Evolutionary conservation across 2,797 vertebrate genomes (phyloP).

Genomic region (Melopsittacus undulatus): DNA sequence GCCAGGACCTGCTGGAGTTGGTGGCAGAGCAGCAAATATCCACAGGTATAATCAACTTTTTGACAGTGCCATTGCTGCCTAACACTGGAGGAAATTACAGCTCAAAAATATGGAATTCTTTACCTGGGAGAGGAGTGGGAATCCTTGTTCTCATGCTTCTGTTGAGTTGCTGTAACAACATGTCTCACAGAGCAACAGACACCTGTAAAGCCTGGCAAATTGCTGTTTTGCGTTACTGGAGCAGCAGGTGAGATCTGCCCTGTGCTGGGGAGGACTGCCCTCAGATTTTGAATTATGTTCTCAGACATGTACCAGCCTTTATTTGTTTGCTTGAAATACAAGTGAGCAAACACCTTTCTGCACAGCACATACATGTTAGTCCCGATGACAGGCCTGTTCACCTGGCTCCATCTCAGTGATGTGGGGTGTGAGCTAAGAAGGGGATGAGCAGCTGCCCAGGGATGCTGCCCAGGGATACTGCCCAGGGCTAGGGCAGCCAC

Average conservation of each 20-base stretch:
- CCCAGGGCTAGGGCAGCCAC: not conserved
- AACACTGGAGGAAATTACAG: not conserved
- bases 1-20: not conserved
- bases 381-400: fast-evolving
- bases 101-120: not conserved
- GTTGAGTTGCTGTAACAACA: not conserved
- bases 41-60: not conserved
- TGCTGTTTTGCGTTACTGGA: not conserved
- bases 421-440: fast-evolving
- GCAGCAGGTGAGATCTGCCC: not conserved
- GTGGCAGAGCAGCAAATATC: not conserved
- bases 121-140: not conserved
- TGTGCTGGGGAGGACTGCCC: not conserved
- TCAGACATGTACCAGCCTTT: not conserved
- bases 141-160: not conserved
- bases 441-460: not conserved
- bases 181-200: not conserved
- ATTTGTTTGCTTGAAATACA: not conserved
- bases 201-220: not conserved
- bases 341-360: not conserved
- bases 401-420: fast-evolving
- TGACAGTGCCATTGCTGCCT: not conserved
- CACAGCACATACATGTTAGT: fast-evolving
- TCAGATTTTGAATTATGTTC: not conserved
- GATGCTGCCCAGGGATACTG: not conserved